These are phyloP conservation scores for Phyllostomus discolor DNA, from an alignment of 2,113 vertebrate species.

Conservation along the genomic window DNA sequence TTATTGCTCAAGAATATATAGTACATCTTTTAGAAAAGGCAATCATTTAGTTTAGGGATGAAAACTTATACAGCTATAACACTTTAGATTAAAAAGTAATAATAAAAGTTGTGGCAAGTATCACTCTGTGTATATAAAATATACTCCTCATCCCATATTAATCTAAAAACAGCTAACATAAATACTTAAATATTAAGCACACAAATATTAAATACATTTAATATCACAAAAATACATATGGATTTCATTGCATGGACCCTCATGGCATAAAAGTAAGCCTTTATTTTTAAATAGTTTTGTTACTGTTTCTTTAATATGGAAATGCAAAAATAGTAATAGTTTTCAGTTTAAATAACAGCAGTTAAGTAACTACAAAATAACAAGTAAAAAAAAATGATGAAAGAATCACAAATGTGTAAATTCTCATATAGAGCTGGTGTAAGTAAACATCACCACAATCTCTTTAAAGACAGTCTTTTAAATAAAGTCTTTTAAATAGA, in stretches of 20 bases:
- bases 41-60: not conserved
- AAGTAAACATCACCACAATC: not conserved
- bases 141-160: not conserved
- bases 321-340: not conserved
- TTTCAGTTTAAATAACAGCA: not conserved
- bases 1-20: not conserved
- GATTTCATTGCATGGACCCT: not conserved
- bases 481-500: not conserved
- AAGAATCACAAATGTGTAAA: not conserved
- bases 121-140: not conserved
- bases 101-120: not conserved
- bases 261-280: not conserved
- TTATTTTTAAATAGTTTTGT: conserved; percentile 7
- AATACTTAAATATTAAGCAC: not conserved
- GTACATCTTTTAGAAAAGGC: not conserved
- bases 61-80: conserved; percentile 17
- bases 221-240: conserved; percentile 6
- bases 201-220: not conserved
- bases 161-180: conserved; percentile 24
- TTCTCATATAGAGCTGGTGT: not conserved
- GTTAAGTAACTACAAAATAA: not conserved
- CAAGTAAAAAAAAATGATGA: not conserved
- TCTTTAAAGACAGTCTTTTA: not conserved
- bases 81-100: conserved; percentile 31
- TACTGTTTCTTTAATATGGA: conserved; percentile 10